Base-by-base conservation (phyloP, 1,140 invertebrate species). In the Cydia pomonella region DNA sequence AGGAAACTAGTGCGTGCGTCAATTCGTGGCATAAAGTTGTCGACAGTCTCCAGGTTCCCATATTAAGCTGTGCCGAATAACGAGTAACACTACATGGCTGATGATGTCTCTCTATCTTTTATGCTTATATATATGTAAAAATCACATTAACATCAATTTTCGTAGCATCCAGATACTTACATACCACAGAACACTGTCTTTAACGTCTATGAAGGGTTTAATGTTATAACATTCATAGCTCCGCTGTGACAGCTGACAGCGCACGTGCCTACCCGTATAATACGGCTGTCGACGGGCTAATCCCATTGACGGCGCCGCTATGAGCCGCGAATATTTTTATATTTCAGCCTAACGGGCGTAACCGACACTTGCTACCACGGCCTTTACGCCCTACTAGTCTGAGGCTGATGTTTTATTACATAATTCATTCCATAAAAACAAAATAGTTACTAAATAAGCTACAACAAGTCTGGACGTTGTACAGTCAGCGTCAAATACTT, bases 161-260 rank as follows among this genome's bases (percentile, higher is more conserved):
- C 33, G 33, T 38, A 33, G 4, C 29, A 7, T 33, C 29, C 29
- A 33, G 29, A 33, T 33, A 33, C 29, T 7, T 33, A 33, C 29
- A 5, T 33, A 38, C 33, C 7, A n/a, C 7, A 50, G n/a, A n/a
- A 50, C 2, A 50, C 21, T 21, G 23, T 59, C 50, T 18, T 7
- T n/a, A 7, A 59, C 12, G n/a, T 59, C 18, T 59, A 59, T 9
- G 9, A 21, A 23, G 53, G 21, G 18, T 23, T 59, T 59, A 59
- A 59, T 23, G 21, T 59, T 59, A 23, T 12, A 59, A 59, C 10
- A 23, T 59, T 23, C 53, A 23, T 23, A 21, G 53, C 21, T 18
- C 0, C 41, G 41, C 41, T 59, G 21, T 59, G 29, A 69, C 64
- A 69, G 64, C 64, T 69, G 64, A 69, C 64, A 69, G 64, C 64